Evolutionary conservation across 2,797 vertebrate genomes (phyloP).

Genomic region (Rhynchonycteris naso): DNA sequence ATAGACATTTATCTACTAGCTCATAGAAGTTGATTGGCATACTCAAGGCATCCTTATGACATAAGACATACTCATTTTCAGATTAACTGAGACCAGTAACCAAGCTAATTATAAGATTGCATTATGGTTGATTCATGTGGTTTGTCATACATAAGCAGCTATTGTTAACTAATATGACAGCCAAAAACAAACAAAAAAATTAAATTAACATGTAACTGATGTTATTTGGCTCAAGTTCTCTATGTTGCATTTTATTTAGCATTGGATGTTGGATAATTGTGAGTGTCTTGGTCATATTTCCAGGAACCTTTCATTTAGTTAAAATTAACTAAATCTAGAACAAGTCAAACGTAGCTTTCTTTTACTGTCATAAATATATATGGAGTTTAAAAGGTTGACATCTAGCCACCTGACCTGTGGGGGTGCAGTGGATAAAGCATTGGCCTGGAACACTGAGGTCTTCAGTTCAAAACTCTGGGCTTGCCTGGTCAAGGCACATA

Average conservation of each 20-base stretch:
- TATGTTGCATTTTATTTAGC: not conserved
- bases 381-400: not conserved
- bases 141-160: not conserved
- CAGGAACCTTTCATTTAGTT: not conserved
- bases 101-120: not conserved
- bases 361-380: not conserved
- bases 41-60: not conserved
- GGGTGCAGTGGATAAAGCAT: too few species aligned
- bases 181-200: not conserved
- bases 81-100: not conserved
- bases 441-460: too few species aligned
- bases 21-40: not conserved
- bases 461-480: too few species aligned
- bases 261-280: not conserved
- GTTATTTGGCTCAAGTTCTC: not conserved
- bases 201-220: not conserved
- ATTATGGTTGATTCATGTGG: not conserved
- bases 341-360: not conserved
- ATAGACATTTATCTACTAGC: slow-evolving; percentile 6
- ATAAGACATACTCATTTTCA: not conserved
- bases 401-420: not conserved
- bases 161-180: not conserved
- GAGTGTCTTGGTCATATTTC: not conserved
- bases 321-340: not conserved
- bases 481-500: too few species aligned